Conservation (phyloP, 1,140 invertebrate species). For the Mercenaria mercenaria region DNA sequence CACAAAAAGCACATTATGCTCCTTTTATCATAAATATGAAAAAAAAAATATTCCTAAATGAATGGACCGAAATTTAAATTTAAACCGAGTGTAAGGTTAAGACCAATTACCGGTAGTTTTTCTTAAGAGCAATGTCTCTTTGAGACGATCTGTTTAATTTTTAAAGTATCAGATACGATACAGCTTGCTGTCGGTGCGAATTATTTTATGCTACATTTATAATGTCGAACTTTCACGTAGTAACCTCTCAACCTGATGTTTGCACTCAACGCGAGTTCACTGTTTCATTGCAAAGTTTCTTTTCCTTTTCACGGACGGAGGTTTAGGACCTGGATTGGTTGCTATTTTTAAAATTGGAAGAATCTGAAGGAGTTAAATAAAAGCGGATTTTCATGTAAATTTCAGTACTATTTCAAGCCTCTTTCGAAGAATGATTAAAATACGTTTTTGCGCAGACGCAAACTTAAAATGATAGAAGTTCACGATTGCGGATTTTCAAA, state of each 20-base stretch:
- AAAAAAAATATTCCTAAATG: too few relatives aligned
- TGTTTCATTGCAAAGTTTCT: not conserved
- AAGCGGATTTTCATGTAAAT: not conserved
- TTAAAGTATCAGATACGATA: not conserved
- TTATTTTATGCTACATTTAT: constrained; percentile 42
- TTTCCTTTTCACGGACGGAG: not conserved
- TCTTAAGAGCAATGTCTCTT: not conserved
- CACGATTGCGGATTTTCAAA: too few relatives aligned
- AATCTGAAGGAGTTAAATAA: not conserved
- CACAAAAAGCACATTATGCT: not conserved
- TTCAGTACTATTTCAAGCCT: not conserved
- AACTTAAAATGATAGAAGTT: too few relatives aligned
- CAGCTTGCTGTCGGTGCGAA: constrained; percentile 12
- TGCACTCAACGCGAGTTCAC: constrained; percentile 14
- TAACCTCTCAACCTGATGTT: not conserved
- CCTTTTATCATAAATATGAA: too few relatives aligned
- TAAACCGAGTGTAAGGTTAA: too few relatives aligned
- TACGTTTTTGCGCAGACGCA: too few relatives aligned
- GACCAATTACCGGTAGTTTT: not conserved
- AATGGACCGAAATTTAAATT: too few relatives aligned
- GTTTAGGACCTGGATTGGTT: constrained; percentile 11
- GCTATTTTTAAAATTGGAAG: constrained; percentile 22
- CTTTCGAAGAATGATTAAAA: not conserved
- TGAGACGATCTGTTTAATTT: constrained; percentile 9
- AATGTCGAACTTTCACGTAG: constrained; percentile 8